Conservation (phyloP, 2,797 vertebrate genomes). For the Anguilla megastoma region DNA sequence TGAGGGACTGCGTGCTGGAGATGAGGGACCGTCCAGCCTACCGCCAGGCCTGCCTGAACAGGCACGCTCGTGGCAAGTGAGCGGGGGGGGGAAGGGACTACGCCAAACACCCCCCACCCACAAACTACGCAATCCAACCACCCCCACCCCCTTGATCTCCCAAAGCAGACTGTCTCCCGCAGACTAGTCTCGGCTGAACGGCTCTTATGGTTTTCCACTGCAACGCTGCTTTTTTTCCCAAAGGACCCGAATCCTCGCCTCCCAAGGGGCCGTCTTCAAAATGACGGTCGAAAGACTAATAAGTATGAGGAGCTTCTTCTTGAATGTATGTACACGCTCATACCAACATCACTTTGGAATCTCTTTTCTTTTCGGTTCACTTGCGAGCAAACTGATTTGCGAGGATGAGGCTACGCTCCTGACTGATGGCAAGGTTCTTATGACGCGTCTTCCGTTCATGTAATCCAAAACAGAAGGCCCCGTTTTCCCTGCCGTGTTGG, state of each 20-base stretch:
- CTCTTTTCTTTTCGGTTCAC: not conserved
- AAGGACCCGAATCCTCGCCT: not conserved
- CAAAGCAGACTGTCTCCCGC: not conserved
- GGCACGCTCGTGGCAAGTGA: slow-evolving; percentile 49
- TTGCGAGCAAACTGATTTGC: not conserved
- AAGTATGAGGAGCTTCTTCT: not conserved
- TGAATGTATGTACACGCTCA: not conserved
- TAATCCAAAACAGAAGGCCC: not conserved
- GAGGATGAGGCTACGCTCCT: not conserved
- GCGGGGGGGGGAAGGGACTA: no score
- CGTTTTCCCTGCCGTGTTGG: not conserved
- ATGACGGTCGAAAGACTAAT: not conserved
- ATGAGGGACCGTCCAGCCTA: slow-evolving; percentile 83
- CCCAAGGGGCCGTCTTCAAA: not conserved
- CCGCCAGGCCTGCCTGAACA: slow-evolving; percentile 83
- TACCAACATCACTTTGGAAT: not conserved
- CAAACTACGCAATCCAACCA: not conserved
- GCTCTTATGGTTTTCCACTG: not conserved
- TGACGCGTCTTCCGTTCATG: not conserved
- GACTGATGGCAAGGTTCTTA: not conserved
- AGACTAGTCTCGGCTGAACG: not conserved
- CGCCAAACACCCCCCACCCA: not conserved
- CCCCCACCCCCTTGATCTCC: not conserved
- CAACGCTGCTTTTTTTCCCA: not conserved
- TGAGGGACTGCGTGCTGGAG: slow-evolving; percentile 89